phyloP scores from a whole-genome alignment of 30 jellyfish, hydroid and myxozoan species.

The Clytia hemisphaerica region DNA sequence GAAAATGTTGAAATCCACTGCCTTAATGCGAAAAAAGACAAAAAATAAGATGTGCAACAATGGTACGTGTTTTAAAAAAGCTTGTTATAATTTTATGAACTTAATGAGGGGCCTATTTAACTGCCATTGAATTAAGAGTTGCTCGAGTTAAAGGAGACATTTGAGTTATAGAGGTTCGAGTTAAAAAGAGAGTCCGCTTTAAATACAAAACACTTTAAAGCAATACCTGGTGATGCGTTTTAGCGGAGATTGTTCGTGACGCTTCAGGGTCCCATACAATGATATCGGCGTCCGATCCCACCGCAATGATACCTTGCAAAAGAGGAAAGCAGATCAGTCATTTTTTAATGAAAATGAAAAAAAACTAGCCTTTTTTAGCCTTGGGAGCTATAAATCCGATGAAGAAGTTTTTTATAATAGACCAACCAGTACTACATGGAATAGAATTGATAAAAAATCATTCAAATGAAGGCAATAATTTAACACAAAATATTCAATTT shows the following conservation, averaged over 20 bases:
- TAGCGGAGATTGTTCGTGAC: constrained; percentile 72
- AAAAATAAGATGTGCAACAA: neutral
- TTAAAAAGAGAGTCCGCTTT: neutral
- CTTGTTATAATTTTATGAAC: too few relatives aligned
- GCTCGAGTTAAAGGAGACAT: neutral
- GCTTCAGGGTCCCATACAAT: constrained; percentile 94
- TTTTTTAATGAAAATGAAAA: too few relatives aligned
- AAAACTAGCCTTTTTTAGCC: too few relatives aligned
- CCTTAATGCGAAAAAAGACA: constrained; percentile 35
- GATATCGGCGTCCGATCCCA: constrained; percentile 90
- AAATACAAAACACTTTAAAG: neutral
- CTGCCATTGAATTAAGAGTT: too few relatives aligned
- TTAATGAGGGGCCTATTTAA: too few relatives aligned
- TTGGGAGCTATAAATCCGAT: too few relatives aligned
- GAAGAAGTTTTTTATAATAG: too few relatives aligned
- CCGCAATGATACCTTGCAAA: constrained; percentile 63
- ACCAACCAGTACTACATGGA: neutral
- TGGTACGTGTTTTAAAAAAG: too few relatives aligned
- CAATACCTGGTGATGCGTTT: constrained; percentile 85
- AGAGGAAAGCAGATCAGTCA: too few relatives aligned
- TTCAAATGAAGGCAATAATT: too few relatives aligned
- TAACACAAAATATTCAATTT: too few relatives aligned
- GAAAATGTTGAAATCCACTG: constrained; percentile 85
- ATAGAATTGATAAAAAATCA: too few relatives aligned
- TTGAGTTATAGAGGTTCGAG: neutral